A percentile compares a stretch with the other conserved stretches of the same genome.
phyloP scores from a whole-genome alignment of 2,888 invertebrate genomes.

The Drosophila mulleri region DNA sequence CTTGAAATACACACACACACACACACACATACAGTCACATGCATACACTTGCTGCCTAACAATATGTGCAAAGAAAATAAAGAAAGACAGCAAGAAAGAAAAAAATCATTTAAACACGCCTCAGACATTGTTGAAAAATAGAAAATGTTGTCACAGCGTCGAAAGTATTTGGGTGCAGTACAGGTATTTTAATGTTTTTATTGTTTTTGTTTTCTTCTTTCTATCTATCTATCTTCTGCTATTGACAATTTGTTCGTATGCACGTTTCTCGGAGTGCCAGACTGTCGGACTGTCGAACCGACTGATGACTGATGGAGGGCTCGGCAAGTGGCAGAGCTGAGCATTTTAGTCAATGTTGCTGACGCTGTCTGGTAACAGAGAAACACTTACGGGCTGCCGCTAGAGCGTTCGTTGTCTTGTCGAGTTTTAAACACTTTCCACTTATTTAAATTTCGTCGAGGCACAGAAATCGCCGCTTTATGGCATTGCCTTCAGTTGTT shows the following conservation, averaged over 20 bases:
- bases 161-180: constrained; percentile 66
- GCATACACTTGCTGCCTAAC: constrained; percentile 15
- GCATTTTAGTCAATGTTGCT: constrained; percentile 36
- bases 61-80: constrained; percentile 37
- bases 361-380: constrained; percentile 24
- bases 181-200: constrained; percentile 51
- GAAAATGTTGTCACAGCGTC: constrained; percentile 62
- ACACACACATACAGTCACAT: neutral
- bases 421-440: constrained; percentile 73
- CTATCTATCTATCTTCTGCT: constrained; percentile 15
- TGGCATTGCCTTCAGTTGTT: constrained; percentile 26
- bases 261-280: constrained; percentile 27
- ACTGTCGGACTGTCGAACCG: constrained; percentile 13
- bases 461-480: constrained; percentile 56
- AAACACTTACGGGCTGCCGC: constrained; percentile 33
- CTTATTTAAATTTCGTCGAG: constrained; percentile 77
- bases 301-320: constrained; percentile 38
- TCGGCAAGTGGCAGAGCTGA: constrained; percentile 46
- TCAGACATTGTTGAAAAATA: constrained; percentile 53
- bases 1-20: constrained; percentile 38
- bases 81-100: neutral
- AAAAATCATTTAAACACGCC: constrained; percentile 43
- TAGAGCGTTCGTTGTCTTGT: constrained; percentile 21
- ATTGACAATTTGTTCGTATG: constrained; percentile 54
- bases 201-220: constrained; percentile 15